Conservation (phyloP, 2,113 vertebrate genomes). For the Rafetus swinhoei region DNA sequence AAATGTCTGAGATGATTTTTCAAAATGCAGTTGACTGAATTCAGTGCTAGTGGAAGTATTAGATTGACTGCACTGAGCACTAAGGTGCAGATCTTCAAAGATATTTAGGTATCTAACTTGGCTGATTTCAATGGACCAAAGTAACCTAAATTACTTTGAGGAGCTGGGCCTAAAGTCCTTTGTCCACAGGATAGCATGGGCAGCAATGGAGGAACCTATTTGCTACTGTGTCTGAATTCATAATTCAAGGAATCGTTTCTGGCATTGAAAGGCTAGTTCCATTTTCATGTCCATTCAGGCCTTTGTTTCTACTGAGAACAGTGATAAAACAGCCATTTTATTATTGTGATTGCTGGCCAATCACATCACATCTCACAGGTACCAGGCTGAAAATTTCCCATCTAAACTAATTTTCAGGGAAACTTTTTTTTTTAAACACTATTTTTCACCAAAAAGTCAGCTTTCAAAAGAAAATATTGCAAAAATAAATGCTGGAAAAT, state of each 20-base stretch:
- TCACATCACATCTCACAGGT: not conserved
- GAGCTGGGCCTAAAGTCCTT: not conserved
- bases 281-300: not conserved
- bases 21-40: not conserved
- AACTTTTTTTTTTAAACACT: not conserved
- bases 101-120: not conserved
- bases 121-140: not conserved
- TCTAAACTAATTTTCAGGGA: not conserved
- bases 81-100: fast-evolving
- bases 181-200: not conserved
- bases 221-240: not conserved
- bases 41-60: not conserved
- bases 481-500: not conserved
- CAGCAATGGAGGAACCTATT: fast-evolving
- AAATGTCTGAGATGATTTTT: not conserved
- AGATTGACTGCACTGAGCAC: not conserved
- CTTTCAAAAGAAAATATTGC: not conserved
- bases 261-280: not conserved
- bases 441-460: not conserved
- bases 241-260: not conserved
- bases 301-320: not conserved
- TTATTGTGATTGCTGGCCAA: not conserved
- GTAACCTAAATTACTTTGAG: not conserved
- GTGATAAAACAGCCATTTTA: no score
- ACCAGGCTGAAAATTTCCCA: not conserved